phyloP scores from a whole-genome alignment of 92 coral and sea anemone species.

The Siderastrea siderea region DNA sequence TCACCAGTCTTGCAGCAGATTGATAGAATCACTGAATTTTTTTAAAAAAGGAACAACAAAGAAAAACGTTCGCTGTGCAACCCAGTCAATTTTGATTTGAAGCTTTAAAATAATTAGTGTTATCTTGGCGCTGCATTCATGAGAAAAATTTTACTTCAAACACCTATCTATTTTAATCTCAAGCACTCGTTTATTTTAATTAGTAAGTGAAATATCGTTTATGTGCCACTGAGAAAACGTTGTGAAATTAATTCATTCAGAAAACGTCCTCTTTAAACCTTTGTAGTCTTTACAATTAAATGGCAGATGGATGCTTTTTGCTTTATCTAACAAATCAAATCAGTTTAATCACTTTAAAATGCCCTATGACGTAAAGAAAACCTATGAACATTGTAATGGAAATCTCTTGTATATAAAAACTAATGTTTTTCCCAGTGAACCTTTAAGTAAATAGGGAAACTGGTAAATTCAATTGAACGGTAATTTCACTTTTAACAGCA shows the following conservation, averaged over 20 bases:
- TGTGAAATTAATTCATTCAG: background rate
- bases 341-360: background rate
- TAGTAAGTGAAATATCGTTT: background rate
- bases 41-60: too few relatives aligned
- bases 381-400: background rate
- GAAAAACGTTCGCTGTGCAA: background rate
- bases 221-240: background rate
- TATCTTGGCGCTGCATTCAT: background rate
- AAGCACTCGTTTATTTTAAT: background rate
- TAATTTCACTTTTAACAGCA: too few relatives aligned
- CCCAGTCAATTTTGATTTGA: background rate
- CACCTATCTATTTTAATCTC: too few relatives aligned
- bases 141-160: background rate
- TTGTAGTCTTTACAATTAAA: background rate
- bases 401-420: too few relatives aligned
- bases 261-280: background rate
- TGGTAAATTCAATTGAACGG: background rate
- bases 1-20: too few relatives aligned
- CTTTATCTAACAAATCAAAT: conserved; percentile 10
- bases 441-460: background rate
- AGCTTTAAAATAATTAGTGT: background rate
- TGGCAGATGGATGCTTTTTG: background rate
- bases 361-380: background rate
- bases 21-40: too few relatives aligned
- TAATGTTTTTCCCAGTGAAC: background rate